Evolutionary conservation across 2,113 vertebrate species (phyloP).

Genomic region (Urocolius indicus): DNA sequence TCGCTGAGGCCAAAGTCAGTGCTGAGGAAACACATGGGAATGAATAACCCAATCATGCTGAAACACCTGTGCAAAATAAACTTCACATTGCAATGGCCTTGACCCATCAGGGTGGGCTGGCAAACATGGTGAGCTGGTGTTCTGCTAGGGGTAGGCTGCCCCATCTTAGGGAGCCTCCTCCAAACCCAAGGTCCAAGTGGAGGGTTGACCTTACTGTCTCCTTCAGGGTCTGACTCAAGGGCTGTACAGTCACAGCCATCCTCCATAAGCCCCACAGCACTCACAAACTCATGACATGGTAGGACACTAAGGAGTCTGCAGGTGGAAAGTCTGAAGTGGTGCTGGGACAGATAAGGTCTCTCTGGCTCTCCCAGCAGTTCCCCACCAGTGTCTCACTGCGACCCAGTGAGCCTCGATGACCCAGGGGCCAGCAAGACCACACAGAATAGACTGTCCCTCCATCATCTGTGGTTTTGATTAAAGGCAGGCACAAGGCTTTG

Average conservation of each 20-base stretch:
- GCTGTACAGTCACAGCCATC: neutral
- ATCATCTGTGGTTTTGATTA: neutral
- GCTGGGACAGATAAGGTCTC: neutral
- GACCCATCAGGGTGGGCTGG: neutral
- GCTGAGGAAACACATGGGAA: neutral
- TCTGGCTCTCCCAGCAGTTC: neutral
- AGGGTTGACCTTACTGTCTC: neutral
- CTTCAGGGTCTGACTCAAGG: neutral
- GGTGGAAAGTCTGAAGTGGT: fast-evolving
- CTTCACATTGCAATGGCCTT: neutral
- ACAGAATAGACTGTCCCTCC: neutral
- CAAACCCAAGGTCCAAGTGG: neutral
- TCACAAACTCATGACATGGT: neutral
- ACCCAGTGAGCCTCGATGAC: neutral
- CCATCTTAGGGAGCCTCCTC: neutral
- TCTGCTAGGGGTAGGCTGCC: neutral
- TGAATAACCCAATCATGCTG: neutral
- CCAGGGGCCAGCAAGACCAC: neutral
- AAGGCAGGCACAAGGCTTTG: neutral
- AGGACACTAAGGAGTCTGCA: neutral
- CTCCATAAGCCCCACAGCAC: neutral
- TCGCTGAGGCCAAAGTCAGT: neutral
- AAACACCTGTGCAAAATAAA: neutral
- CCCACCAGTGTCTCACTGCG: neutral
- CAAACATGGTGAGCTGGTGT: neutral